Evolutionary conservation across 1,140 invertebrate genomes (phyloP).

Genomic region (Globodera rostochiensis): DNA sequence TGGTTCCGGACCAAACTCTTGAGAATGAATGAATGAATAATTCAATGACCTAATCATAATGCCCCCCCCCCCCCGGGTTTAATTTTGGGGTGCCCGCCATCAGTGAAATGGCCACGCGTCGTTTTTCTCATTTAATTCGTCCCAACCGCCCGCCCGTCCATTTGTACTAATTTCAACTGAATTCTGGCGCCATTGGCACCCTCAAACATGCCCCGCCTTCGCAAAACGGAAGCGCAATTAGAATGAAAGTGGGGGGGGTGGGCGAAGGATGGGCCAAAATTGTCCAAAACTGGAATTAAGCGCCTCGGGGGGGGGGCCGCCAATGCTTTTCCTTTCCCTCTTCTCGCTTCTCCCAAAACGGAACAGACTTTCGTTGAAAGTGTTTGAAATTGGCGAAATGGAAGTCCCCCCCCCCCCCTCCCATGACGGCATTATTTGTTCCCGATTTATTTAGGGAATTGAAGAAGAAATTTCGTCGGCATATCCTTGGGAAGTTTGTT

Average conservation of each 20-base stretch:
- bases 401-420: too few species aligned
- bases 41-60: too few species aligned
- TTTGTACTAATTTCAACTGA: neutral
- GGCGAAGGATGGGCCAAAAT: neutral
- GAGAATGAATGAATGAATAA: neutral
- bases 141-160: neutral
- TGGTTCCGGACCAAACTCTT: neutral
- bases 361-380: too few species aligned
- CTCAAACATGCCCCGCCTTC: neutral
- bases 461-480: too few species aligned
- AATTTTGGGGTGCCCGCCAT: too few species aligned
- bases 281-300: neutral
- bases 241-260: neutral
- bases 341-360: neutral
- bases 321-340: neutral
- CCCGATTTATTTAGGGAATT: too few species aligned
- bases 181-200: neutral
- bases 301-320: too few species aligned
- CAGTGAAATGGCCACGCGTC: too few species aligned
- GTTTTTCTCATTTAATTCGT: too few species aligned
- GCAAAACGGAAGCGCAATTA: neutral
- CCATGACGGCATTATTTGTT: neutral
- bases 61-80: too few species aligned
- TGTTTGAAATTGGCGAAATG: neutral
- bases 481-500: too few species aligned